Percentiles rank a stretch among this genome's conserved stretches.
These are phyloP conservation scores for Trogon surrucura DNA, from an alignment of 2,113 vertebrate species.

Conservation along the genomic window DNA sequence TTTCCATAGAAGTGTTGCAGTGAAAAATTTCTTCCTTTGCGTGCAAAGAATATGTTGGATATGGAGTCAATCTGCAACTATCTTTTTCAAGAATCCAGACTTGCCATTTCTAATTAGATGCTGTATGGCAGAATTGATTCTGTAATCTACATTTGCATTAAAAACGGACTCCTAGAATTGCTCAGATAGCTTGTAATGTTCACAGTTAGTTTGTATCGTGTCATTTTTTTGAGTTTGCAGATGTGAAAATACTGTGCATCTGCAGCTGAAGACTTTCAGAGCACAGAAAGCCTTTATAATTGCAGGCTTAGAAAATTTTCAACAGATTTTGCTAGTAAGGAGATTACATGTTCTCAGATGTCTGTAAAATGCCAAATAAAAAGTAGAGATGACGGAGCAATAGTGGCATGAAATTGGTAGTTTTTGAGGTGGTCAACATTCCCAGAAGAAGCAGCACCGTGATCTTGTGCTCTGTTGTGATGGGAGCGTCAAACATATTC, in stretches of 20 bases:
- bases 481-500: neutral
- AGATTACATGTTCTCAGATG: slow-evolving; percentile 27
- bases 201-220: slow-evolving; percentile 1
- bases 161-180: slow-evolving; percentile 45
- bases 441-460: neutral
- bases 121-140: slow-evolving; percentile 26
- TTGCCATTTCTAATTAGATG: slow-evolving; percentile 39
- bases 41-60: neutral
- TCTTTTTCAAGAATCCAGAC: slow-evolving; percentile 19
- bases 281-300: slow-evolving; percentile 31
- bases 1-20: neutral
- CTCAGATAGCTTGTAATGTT: slow-evolving; percentile 27
- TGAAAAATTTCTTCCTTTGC: slow-evolving; percentile 8
- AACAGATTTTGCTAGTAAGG: slow-evolving; percentile 26
- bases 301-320: slow-evolving; percentile 35
- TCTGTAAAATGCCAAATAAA: slow-evolving; percentile 3
- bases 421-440: neutral
- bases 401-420: neutral
- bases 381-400: neutral
- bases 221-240: slow-evolving; percentile 37
- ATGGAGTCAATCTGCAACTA: neutral
- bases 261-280: slow-evolving; percentile 42
- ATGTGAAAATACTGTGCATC: slow-evolving; percentile 42
- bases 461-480: neutral
- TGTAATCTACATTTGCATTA: slow-evolving; percentile 56